These are phyloP conservation scores for Thryonomys swinderianus DNA, from an alignment of 2,113 vertebrate genomes.

Conservation along the genomic window DNA sequence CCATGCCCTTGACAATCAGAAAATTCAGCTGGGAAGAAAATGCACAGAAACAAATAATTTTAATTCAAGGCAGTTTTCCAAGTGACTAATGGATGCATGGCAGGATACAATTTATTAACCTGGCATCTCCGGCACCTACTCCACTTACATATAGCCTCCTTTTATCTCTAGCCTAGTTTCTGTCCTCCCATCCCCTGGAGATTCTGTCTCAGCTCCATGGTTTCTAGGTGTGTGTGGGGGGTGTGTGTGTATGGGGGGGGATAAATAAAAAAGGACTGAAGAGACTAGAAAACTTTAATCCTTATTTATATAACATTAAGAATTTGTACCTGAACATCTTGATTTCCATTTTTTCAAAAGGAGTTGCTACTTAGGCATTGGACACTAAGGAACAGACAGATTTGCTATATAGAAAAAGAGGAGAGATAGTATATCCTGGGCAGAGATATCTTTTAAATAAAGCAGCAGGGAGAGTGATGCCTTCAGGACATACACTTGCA, in stretches of 20 bases:
- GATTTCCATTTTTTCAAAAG: too few species aligned
- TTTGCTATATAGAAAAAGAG: neutral
- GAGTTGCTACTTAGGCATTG: neutral
- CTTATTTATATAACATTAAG: neutral
- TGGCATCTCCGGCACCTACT: neutral
- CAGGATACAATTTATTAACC: neutral
- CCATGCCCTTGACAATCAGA: conserved; percentile 28
- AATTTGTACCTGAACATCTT: too few species aligned
- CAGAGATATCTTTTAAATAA: neutral
- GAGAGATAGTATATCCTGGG: neutral
- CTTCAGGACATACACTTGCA: neutral
- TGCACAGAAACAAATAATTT: neutral
- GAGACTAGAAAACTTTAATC: neutral
- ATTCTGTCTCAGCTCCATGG: neutral
- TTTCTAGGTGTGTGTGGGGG: neutral
- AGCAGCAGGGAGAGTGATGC: neutral
- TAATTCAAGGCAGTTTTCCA: conserved; percentile 47
- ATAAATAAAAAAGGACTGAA: neutral
- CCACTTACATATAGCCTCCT: neutral
- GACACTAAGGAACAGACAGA: neutral
- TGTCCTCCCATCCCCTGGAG: neutral
- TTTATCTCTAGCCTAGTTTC: conserved; percentile 2
- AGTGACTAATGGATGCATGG: neutral
- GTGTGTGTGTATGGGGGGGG: neutral
- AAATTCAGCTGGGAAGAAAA: conserved; percentile 51